phyloP scores from a whole-genome alignment of 2,888 invertebrate species.

The Alcis repandata region DNA sequence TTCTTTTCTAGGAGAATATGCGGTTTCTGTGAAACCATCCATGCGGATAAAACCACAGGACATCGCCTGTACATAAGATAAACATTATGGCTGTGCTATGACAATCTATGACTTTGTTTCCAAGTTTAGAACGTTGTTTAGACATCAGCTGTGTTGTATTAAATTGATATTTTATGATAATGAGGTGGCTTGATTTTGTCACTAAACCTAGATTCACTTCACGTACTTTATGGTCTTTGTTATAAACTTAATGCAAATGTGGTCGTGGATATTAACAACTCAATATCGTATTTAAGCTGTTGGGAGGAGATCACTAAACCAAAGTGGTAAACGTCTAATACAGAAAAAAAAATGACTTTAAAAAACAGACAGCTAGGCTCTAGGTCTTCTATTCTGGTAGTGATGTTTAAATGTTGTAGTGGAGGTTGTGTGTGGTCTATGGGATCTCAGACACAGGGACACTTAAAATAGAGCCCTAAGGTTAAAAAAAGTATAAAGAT shows the following conservation, averaged over 20 bases:
- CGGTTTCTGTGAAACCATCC: neutral
- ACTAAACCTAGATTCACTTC: conserved; percentile 15
- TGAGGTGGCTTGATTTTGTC: conserved; percentile 5
- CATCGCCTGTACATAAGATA: neutral
- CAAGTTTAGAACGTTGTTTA: conserved; percentile 21
- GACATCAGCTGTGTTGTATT: conserved; percentile 30
- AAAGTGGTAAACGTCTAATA: no score
- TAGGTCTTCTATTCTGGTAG: no score
- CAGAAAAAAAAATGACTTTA: no score
- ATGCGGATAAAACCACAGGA: neutral
- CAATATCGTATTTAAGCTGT: neutral
- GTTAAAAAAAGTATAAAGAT: no score
- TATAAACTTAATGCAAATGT: conserved; percentile 5
- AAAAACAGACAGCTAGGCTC: no score
- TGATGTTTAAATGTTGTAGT: no score
- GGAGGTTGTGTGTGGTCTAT: no score
- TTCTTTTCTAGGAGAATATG: neutral
- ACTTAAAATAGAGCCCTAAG: no score
- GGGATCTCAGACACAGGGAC: no score
- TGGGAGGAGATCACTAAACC: neutral
- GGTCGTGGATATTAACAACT: conserved; percentile 8
- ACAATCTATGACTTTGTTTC: conserved; percentile 15
- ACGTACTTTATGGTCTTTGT: conserved; percentile 5
- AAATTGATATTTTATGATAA: conserved; percentile 20
- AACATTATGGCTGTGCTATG: neutral